Evolutionary conservation across 2,113 vertebrate species (phyloP).

Genomic region (Lagopus muta): DNA sequence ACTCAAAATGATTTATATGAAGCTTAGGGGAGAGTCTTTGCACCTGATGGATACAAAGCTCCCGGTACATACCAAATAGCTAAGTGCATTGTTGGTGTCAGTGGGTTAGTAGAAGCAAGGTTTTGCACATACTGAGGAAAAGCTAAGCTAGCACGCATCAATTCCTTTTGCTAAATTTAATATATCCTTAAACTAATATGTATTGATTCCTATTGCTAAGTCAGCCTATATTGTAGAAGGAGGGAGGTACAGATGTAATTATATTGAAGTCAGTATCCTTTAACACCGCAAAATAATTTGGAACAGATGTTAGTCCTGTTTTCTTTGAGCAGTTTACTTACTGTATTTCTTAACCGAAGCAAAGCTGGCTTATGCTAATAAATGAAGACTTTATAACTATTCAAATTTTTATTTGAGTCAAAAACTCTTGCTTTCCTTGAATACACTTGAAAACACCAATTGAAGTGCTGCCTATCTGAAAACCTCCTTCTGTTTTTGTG

Average conservation of each 20-base stretch:
- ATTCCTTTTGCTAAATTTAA: too few relatives aligned
- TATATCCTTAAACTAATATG: too few relatives aligned
- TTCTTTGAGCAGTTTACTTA: not conserved
- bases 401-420: not conserved
- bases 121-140: too few relatives aligned
- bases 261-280: not conserved
- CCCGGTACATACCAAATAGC: too few relatives aligned
- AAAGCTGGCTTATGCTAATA: not conserved
- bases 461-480: not conserved
- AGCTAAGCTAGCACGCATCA: too few relatives aligned
- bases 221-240: not conserved
- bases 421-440: not conserved
- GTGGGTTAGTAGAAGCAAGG: too few relatives aligned
- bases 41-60: too few relatives aligned
- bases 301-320: not conserved
- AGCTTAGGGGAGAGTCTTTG: too few relatives aligned
- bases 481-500: not conserved
- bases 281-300: not conserved
- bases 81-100: too few relatives aligned
- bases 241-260: not conserved
- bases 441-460: not conserved
- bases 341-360: not conserved
- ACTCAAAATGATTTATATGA: too few relatives aligned
- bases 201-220: too few relatives aligned
- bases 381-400: not conserved